Evolutionary conservation across 1,140 invertebrate genomes (phyloP).

Genomic region (Zaprionus ornatus): DNA sequence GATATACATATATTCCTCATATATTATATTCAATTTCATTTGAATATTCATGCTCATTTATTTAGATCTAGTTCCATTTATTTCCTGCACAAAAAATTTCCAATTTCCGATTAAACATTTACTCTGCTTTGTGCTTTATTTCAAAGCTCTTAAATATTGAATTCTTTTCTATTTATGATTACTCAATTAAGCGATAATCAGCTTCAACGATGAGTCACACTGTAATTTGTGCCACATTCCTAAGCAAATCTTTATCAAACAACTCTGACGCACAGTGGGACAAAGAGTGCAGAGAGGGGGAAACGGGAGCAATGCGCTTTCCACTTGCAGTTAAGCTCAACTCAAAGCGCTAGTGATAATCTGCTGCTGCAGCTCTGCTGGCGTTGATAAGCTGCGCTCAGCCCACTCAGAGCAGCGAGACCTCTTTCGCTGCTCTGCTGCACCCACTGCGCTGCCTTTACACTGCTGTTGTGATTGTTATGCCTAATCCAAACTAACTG

Average conservation of each 20-base stretch:
- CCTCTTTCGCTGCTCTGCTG: neutral
- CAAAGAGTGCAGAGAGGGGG: neutral
- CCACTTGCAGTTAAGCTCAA: neutral
- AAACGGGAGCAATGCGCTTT: neutral
- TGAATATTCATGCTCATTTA: neutral
- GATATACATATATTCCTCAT: neutral
- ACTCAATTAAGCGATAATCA: neutral
- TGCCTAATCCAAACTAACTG: neutral
- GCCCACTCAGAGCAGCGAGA: neutral
- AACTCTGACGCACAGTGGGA: neutral
- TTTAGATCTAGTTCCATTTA: neutral
- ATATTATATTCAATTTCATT: neutral
- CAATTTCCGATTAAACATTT: neutral
- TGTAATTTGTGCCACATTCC: neutral
- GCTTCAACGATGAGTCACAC: neutral
- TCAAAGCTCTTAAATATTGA: neutral
- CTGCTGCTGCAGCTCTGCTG: neutral
- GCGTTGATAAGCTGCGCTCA: constrained; percentile 6
- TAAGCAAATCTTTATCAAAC: neutral
- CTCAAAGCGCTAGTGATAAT: neutral
- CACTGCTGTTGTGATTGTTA: neutral
- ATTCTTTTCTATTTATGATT: neutral
- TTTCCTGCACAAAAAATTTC: neutral
- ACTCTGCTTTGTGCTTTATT: neutral
- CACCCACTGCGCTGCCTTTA: neutral